Evolutionary conservation across 2,888 invertebrate species (phyloP).

Genomic region (Drosophila paramelanica): DNA sequence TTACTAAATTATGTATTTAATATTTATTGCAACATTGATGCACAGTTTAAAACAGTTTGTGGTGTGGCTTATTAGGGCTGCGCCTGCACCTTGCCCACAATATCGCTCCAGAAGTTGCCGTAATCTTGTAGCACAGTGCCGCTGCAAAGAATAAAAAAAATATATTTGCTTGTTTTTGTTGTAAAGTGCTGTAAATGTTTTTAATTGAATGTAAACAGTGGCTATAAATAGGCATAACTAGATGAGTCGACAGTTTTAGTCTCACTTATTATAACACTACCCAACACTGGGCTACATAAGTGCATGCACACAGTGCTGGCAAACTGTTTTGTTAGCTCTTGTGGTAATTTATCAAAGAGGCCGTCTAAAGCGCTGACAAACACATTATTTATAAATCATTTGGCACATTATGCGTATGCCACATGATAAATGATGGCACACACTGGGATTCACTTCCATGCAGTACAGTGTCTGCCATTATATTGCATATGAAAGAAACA

Average conservation of each 20-base stretch:
- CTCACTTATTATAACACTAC: not conserved
- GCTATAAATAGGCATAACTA: conserved; percentile 42
- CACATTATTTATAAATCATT: conserved; percentile 44
- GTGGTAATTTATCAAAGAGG: conserved; percentile 41
- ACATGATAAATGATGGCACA: conserved; percentile 63
- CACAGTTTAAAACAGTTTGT: conserved; percentile 29
- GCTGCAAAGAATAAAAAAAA: conserved; percentile 86
- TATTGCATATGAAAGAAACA: conserved; percentile 26
- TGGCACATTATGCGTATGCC: conserved; percentile 41
- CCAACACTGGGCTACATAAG: not conserved
- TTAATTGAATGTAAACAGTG: conserved; percentile 31
- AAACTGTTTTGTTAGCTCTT: not conserved
- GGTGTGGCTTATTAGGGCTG: conserved; percentile 46
- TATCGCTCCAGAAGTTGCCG: conserved; percentile 90
- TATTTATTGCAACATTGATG: conserved; percentile 58
- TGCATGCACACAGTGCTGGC: not conserved
- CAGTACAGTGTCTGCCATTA: conserved; percentile 43
- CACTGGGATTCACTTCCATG: conserved; percentile 15
- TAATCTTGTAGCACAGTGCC: conserved; percentile 91
- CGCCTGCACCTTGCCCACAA: conserved; percentile 86
- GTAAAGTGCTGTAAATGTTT: conserved; percentile 6
- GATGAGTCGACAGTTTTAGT: conserved; percentile 51
- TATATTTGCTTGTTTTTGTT: conserved; percentile 4
- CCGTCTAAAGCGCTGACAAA: conserved; percentile 12
- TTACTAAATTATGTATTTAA: conserved; percentile 50